Evolutionary conservation across 2,797 vertebrate genomes (phyloP).

Genomic region (Malacoctenus gilli): DNA sequence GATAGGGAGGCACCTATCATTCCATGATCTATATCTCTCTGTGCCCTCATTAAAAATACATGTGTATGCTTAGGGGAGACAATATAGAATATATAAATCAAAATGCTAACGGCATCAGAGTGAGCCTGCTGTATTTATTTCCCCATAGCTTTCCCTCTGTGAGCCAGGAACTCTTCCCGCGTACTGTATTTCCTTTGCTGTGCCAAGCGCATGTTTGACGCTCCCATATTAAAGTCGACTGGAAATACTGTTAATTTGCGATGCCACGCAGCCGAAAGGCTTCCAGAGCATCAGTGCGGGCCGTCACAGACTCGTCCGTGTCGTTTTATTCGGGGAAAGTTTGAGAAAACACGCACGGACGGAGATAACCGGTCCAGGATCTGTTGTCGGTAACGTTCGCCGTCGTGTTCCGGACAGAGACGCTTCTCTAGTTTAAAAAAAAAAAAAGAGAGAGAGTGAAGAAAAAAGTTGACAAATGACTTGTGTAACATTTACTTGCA

Average conservation of each 20-base stretch:
- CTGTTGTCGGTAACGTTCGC: slow-evolving; percentile 45
- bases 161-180: slow-evolving; percentile 48
- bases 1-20: slow-evolving; percentile 81
- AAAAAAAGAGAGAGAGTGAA: slow-evolving; percentile 16
- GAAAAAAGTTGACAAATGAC: slow-evolving; percentile 89
- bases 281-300: not conserved
- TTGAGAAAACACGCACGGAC: not conserved
- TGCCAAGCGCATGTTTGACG: slow-evolving; percentile 38
- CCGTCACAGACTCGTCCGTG: not conserved
- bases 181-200: slow-evolving; percentile 54
- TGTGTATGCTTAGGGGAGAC: slow-evolving; percentile 83
- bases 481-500: slow-evolving; percentile 95
- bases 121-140: slow-evolving; percentile 77
- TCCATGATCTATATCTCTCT: slow-evolving; percentile 83
- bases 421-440: slow-evolving; percentile 74
- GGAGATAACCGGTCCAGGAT: slow-evolving; percentile 25
- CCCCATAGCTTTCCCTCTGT: slow-evolving; percentile 69
- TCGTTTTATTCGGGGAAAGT: not conserved
- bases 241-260: slow-evolving; percentile 33
- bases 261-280: slow-evolving; percentile 19
- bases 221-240: slow-evolving; percentile 40
- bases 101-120: slow-evolving; percentile 82
- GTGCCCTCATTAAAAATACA: slow-evolving; percentile 86
- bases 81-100: slow-evolving; percentile 87
- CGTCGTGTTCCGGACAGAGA: slow-evolving; percentile 72